phyloP scores from a whole-genome alignment of 2,797 vertebrate species.

The Rhincodon typus region DNA sequence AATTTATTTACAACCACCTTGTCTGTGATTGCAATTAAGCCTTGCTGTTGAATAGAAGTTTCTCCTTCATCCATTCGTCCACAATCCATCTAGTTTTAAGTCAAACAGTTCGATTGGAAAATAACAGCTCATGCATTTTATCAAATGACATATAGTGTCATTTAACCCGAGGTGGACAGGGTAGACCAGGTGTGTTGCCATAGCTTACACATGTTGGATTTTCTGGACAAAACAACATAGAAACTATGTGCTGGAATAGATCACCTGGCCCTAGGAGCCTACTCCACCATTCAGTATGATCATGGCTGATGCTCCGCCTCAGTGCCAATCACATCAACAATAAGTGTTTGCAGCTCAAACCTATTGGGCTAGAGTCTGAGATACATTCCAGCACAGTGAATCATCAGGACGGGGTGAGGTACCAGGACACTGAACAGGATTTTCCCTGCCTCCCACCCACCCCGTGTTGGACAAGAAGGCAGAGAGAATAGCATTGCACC shows the following conservation, averaged over 20 bases:
- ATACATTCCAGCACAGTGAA: not conserved
- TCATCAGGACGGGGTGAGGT: not conserved
- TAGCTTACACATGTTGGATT: not conserved
- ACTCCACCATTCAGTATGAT: too few species aligned
- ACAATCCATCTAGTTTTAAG: not conserved
- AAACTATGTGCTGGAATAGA: too few species aligned
- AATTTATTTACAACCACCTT: not conserved
- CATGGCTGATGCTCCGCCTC: too few species aligned
- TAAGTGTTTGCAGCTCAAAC: not conserved
- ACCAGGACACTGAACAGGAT: not conserved
- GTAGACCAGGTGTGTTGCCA: not conserved
- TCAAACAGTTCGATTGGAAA: not conserved
- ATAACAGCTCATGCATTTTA: not conserved
- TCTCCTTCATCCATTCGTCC: not conserved
- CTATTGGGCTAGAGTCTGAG: not conserved
- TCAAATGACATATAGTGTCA: not conserved
- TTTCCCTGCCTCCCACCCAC: not conserved
- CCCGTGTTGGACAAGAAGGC: not conserved
- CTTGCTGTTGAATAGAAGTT: not conserved
- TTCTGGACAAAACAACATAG: not conserved
- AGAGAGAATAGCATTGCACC: not conserved
- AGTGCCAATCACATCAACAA: not conserved
- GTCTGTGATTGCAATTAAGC: not conserved
- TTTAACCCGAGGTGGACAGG: not conserved
- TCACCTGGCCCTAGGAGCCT: too few species aligned